These are phyloP conservation scores for Dipodomys spectabilis DNA, from an alignment of 2,113 vertebrate genomes.

Conservation along the genomic window DNA sequence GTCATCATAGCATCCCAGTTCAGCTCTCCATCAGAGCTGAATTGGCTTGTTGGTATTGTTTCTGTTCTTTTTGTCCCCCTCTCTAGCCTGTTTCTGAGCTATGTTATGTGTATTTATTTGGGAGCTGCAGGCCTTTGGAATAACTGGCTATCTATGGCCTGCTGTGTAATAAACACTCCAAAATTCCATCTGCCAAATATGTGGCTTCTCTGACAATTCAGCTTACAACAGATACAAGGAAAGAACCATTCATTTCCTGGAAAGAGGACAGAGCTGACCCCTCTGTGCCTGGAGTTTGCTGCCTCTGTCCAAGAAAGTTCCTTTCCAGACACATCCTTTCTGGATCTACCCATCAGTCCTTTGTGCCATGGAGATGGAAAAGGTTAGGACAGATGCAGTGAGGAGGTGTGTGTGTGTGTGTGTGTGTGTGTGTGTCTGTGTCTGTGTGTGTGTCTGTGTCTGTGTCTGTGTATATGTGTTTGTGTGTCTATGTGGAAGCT, in stretches of 20 bases:
- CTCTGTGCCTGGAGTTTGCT: not conserved
- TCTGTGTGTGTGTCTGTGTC: not conserved
- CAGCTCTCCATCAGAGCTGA: no score
- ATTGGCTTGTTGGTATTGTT: no score
- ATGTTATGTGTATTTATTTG: no score
- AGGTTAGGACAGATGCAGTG: not conserved
- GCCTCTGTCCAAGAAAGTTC: not conserved
- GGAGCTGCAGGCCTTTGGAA: no score
- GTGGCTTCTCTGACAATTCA: no score
- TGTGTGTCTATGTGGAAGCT: not conserved
- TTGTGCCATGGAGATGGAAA: not conserved
- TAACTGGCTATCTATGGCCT: no score
- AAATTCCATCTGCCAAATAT: no score
- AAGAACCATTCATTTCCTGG: not conserved
- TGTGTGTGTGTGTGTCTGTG: not conserved
- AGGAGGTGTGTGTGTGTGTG: no score
- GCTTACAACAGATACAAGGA: not conserved
- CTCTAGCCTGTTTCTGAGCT: no score
- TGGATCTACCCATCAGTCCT: not conserved
- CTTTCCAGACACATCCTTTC: not conserved
- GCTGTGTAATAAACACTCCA: no score
- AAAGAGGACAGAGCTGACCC: not conserved
- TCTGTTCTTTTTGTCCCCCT: no score
- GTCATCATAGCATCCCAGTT: no score
- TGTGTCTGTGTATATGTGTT: not conserved